Evolutionary conservation across 2,797 vertebrate genomes (phyloP).

Genomic region (Rhinichthys osculus): DNA sequence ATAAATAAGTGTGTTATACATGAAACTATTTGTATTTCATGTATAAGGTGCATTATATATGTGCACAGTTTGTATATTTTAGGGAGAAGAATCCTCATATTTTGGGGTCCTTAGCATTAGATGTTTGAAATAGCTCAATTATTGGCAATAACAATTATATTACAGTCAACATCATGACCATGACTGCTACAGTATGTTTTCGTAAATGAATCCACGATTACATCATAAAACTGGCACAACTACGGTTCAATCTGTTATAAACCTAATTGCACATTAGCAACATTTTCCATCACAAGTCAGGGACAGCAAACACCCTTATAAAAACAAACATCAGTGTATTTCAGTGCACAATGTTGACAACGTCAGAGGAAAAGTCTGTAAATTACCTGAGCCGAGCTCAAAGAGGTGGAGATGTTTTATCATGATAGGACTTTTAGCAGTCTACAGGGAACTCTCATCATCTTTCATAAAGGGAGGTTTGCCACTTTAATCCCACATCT

Average conservation of each 20-base stretch:
- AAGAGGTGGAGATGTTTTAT: constrained; percentile 75
- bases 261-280: constrained; percentile 8
- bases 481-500: constrained; percentile 84
- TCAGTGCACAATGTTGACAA: constrained; percentile 22
- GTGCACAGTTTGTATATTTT: neutral
- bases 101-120: neutral
- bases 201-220: neutral
- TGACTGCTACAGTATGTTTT: constrained; percentile 3
- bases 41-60: neutral
- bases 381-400: constrained; percentile 69
- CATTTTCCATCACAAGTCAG: constrained; percentile 23
- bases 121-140: neutral
- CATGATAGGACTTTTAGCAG: constrained; percentile 76
- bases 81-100: neutral
- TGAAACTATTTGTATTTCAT: neutral
- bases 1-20: neutral
- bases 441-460: constrained; percentile 77
- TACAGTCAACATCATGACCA: neutral
- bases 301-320: constrained; percentile 34
- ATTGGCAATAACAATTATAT: neutral
- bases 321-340: constrained; percentile 34
- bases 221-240: constrained; percentile 14
- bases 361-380: constrained; percentile 38
- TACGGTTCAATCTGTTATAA: neutral
- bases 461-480: constrained; percentile 79